These are phyloP conservation scores for Anser cygnoides DNA, from an alignment of 2,113 vertebrate genomes.

Conservation along the genomic window DNA sequence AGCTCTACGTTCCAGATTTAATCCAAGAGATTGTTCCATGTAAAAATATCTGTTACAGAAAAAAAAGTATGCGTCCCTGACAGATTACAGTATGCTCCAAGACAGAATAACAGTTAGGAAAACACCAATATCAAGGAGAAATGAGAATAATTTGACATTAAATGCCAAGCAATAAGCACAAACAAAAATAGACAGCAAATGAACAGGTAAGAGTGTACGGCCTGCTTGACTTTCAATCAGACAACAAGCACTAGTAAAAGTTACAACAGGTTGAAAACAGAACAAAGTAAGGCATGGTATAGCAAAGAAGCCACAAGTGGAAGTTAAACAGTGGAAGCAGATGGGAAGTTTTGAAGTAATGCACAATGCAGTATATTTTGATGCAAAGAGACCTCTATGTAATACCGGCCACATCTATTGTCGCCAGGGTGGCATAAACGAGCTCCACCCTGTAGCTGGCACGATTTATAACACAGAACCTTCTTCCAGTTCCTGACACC, in stretches of 20 bases:
- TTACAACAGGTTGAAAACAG: not conserved
- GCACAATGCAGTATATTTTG: constrained; percentile 48
- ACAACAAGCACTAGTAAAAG: not conserved
- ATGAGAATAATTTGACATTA: not conserved
- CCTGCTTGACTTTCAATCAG: not conserved
- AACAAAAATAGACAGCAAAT: not conserved
- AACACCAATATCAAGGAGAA: not conserved
- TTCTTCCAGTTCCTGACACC: not conserved
- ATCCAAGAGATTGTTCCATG: not conserved
- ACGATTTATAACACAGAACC: not conserved
- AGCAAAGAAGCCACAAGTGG: not conserved
- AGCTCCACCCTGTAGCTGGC: not conserved
- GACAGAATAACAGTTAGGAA: not conserved
- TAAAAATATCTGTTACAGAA: constrained; percentile 4
- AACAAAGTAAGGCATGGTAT: not conserved
- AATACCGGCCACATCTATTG: not conserved
- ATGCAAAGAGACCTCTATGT: not conserved
- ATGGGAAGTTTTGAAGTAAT: not conserved
- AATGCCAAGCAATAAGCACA: not conserved
- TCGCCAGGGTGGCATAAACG: not conserved
- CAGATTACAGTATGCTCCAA: not conserved
- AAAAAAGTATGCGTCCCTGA: not conserved
- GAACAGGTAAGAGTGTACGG: not conserved
- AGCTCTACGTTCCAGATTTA: not conserved
- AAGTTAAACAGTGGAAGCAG: not conserved